A percentile compares a stretch with the other conserved stretches of the same genome.
These are phyloP conservation scores for Platysternon megacephalum DNA, from an alignment of 2,113 vertebrate species.

Conservation along the genomic window DNA sequence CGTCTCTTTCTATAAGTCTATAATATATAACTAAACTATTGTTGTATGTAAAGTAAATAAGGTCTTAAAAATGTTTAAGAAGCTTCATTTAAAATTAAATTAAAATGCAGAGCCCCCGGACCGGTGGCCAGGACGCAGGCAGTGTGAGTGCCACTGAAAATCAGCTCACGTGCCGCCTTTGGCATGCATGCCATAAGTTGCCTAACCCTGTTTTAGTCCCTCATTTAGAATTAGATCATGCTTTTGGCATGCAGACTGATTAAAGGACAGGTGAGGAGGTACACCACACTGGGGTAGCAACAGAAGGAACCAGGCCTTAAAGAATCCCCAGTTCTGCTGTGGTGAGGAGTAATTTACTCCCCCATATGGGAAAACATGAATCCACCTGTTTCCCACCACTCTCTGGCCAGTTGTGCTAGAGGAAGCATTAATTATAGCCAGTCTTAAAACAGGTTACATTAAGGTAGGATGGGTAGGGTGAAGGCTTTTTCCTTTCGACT, in stretches of 20 bases:
- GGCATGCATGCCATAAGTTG: no score
- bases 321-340: neutral
- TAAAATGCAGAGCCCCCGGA: no score
- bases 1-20: no score
- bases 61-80: no score
- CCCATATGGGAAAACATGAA: neutral
- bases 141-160: no score
- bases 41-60: no score
- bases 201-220: constrained; percentile 3
- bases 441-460: neutral
- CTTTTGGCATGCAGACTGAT: neutral
- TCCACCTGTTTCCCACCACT: neutral
- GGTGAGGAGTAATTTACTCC: neutral
- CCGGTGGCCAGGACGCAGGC: no score
- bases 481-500: neutral
- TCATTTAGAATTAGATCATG: constrained; percentile 19
- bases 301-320: neutral
- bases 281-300: neutral
- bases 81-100: no score
- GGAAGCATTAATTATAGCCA: fast-evolving
- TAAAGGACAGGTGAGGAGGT: constrained; percentile 28
- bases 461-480: neutral
- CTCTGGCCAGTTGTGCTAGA: neutral
- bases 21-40: no score
- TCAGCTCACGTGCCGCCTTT: no score